These are phyloP conservation scores for Mus minutoides DNA, from an alignment of 2,797 vertebrate species.

Conservation along the genomic window DNA sequence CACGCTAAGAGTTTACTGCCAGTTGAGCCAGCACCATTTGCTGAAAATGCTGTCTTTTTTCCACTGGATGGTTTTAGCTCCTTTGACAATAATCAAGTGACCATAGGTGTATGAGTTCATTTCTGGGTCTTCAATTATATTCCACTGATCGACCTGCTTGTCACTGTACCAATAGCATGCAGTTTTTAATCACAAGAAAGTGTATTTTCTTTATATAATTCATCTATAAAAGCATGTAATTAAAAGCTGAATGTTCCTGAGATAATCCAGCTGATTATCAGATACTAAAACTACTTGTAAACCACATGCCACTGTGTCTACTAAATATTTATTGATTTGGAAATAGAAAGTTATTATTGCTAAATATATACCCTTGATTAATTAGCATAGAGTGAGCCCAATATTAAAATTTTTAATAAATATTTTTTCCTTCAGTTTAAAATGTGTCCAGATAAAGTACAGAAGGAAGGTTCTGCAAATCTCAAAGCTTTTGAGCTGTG, in stretches of 20 bases:
- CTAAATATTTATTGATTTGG: not conserved
- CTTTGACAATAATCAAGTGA: too few species aligned
- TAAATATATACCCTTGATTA: not conserved
- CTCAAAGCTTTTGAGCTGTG: not conserved
- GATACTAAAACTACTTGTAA: constrained; percentile 4
- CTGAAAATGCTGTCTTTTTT: too few species aligned
- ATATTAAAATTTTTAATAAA: not conserved
- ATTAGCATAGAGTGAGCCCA: not conserved
- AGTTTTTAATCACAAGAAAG: not conserved
- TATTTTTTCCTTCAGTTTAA: not conserved
- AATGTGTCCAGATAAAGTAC: not conserved
- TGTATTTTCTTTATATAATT: not conserved
- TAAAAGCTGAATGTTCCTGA: not conserved
- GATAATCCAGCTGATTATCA: not conserved
- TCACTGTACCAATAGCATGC: too few species aligned
- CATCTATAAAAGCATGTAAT: not conserved
- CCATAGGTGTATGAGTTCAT: too few species aligned
- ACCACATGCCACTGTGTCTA: not conserved
- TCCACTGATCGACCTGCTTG: too few species aligned
- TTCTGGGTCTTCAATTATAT: too few species aligned
- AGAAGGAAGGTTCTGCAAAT: not conserved
- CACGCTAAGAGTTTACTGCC: too few species aligned
- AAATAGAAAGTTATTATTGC: not conserved
- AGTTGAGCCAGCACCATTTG: too few species aligned
- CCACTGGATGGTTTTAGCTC: too few species aligned